These are phyloP conservation scores for Chalcosyrphus nemorum DNA, from an alignment of 2,888 invertebrate species.

Conservation along the genomic window DNA sequence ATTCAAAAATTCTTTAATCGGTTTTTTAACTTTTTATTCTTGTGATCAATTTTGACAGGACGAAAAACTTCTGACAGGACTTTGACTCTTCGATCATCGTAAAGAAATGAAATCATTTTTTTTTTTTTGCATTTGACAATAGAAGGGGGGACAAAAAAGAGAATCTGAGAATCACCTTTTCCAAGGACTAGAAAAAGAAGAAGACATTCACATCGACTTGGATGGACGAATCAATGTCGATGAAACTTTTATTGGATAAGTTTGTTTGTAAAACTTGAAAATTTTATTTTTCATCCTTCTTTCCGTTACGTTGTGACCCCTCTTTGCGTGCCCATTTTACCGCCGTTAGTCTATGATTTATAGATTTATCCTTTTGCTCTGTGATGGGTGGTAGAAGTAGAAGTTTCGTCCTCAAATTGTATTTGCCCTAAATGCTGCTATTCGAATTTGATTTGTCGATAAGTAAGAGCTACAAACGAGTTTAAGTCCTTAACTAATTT, in stretches of 20 bases:
- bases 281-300: constrained; percentile 74
- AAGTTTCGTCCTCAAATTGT: constrained; percentile 65
- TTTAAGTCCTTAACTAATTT: constrained; percentile 72
- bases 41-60: constrained; percentile 75
- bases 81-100: constrained; percentile 48
- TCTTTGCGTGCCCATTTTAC: neutral
- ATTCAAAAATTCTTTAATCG: constrained; percentile 24
- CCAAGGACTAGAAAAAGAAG: constrained; percentile 3
- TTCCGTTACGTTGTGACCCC: constrained; percentile 13
- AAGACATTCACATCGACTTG: neutral
- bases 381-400: too few relatives aligned
- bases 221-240: constrained; percentile 66
- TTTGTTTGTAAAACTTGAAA: constrained; percentile 78
- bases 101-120: constrained; percentile 69
- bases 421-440: constrained; percentile 67
- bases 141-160: neutral
- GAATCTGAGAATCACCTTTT: neutral
- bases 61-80: constrained; percentile 44
- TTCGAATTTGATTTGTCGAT: constrained; percentile 73
- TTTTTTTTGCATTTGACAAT: constrained; percentile 65
- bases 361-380: constrained; percentile 65
- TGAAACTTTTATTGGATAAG: constrained; percentile 82
- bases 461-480: constrained; percentile 64
- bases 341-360: constrained; percentile 66
- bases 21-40: constrained; percentile 76